These are phyloP conservation scores for Poecilia velifera DNA, from an alignment of 2,797 vertebrate genomes.

Conservation along the genomic window DNA sequence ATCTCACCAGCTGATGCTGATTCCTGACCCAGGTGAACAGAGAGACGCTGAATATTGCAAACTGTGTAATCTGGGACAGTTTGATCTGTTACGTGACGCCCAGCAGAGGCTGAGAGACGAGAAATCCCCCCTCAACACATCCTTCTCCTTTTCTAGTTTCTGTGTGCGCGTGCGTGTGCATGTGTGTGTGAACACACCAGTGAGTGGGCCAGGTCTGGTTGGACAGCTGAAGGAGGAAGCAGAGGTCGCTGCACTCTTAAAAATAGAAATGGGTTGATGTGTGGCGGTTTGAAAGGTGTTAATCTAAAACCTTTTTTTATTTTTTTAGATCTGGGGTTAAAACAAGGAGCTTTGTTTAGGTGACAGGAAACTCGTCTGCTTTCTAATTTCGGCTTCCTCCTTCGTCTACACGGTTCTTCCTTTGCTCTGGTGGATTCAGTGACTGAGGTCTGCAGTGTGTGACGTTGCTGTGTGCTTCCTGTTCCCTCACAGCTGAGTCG, in stretches of 20 bases:
- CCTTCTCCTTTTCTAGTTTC: conserved; percentile 52
- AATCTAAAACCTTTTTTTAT: neutral
- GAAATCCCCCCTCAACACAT: conserved; percentile 24
- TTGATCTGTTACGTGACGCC: conserved; percentile 11
- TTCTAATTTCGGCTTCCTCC: neutral
- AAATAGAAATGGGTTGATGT: neutral
- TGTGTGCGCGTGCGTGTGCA: neutral
- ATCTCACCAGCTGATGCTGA: neutral
- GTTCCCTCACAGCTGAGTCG: conserved; percentile 53
- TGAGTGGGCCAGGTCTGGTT: neutral
- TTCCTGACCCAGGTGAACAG: neutral
- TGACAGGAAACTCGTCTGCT: neutral
- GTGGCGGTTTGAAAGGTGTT: neutral
- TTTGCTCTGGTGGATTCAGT: neutral
- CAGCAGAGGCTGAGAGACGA: neutral
- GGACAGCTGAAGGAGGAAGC: neutral
- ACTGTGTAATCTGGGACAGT: conserved; percentile 33
- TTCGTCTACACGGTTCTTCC: neutral
- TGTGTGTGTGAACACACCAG: neutral
- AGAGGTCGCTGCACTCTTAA: too few species aligned
- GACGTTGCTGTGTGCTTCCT: neutral
- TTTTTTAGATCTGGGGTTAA: neutral
- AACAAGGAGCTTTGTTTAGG: neutral
- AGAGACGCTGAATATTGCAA: neutral
- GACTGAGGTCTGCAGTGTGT: neutral